These are phyloP conservation scores for Notospermus geniculatus DNA, from an alignment of 1,140 invertebrate species.

Conservation along the genomic window DNA sequence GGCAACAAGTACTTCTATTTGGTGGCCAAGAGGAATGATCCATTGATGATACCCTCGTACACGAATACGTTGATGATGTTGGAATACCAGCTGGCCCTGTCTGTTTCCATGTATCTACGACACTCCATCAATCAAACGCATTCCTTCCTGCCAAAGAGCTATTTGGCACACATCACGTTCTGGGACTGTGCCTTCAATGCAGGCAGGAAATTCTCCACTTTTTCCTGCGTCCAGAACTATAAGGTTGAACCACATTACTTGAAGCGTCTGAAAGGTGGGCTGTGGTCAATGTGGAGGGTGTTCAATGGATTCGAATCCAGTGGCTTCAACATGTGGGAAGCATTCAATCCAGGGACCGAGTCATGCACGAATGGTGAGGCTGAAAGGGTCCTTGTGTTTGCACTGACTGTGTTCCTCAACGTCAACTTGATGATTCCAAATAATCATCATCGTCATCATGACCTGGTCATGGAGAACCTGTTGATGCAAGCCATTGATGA, in stretches of 20 bases:
- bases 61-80: not conserved
- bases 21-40: not conserved
- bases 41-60: not conserved
- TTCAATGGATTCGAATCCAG: slow-evolving; percentile 11
- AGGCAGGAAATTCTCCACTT: not conserved
- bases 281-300: slow-evolving; percentile 9
- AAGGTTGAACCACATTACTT: slow-evolving; percentile 4
- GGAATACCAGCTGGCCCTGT: not conserved
- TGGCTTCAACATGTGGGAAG: slow-evolving; percentile 15
- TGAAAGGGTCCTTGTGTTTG: slow-evolving; percentile 31
- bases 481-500: not conserved
- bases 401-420: slow-evolving; percentile 30
- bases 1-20: not conserved
- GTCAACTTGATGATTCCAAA: slow-evolving; percentile 22
- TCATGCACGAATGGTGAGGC: slow-evolving; percentile 15
- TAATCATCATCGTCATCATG: not conserved
- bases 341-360: slow-evolving; percentile 2
- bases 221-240: not conserved
- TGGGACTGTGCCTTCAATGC: not conserved
- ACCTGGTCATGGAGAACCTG: not conserved
- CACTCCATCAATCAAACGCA: not conserved
- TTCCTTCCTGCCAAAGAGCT: not conserved
- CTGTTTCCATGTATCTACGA: not conserved
- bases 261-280: slow-evolving; percentile 15
- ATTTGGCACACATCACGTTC: slow-evolving; percentile 4